Conservation (phyloP, 2,888 invertebrate genomes). For the Rapana venosa region DNA sequence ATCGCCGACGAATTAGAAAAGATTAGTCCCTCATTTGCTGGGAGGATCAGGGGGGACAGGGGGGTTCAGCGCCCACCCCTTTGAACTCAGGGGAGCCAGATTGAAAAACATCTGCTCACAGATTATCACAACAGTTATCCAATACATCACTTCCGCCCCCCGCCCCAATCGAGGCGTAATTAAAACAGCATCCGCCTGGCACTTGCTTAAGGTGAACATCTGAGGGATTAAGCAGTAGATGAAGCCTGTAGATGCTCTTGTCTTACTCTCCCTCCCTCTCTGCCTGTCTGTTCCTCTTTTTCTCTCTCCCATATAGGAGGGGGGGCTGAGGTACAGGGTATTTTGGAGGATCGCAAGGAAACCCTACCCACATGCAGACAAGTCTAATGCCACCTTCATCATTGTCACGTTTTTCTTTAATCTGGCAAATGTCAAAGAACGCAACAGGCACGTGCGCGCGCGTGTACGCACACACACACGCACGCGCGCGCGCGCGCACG, state of each 20-base stretch:
- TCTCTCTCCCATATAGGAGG: neutral
- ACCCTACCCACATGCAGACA: no score
- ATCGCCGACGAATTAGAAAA: conserved; percentile 19
- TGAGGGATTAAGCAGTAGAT: neutral
- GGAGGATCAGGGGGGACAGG: neutral
- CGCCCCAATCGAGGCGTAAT: conserved; percentile 24
- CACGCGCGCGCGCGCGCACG: conserved; percentile 8
- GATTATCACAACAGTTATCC: conserved; percentile 42
- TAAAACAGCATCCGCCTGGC: conserved; percentile 5
- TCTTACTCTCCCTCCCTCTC: conserved; percentile 7
- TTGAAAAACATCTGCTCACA: conserved; percentile 33
- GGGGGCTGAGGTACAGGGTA: no score
- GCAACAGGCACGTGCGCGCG: neutral
- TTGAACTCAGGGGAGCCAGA: conserved; percentile 17
- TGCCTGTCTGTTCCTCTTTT: neutral
- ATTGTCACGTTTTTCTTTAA: no score
- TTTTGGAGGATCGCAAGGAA: no score
- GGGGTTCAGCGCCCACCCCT: neutral
- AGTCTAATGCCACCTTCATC: no score
- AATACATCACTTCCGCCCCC: conserved; percentile 40
- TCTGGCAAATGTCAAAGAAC: neutral
- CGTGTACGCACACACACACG: neutral
- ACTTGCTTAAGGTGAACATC: neutral
- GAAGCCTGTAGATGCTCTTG: neutral
- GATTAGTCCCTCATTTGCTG: conserved; percentile 38